Conservation (phyloP, 2,113 vertebrate species). For the Craseonycteris thonglongyai region DNA sequence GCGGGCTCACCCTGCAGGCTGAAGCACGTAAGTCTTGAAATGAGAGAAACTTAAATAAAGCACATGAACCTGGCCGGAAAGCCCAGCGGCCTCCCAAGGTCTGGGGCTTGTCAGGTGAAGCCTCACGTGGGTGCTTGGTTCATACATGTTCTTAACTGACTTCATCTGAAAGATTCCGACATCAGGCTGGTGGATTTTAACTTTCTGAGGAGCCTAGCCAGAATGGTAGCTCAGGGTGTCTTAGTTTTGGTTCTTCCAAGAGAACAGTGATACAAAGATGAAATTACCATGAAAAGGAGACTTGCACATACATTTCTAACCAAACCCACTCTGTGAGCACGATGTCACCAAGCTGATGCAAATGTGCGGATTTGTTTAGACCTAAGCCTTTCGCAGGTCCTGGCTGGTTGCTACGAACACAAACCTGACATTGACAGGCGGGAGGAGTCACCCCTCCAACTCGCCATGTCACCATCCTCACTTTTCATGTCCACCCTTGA, state of each 20-base stretch:
- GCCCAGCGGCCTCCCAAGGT: not conserved
- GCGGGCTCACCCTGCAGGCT: not conserved
- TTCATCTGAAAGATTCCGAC: not conserved
- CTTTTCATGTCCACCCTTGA: not conserved
- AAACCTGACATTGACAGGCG: not conserved
- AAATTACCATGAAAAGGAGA: not conserved
- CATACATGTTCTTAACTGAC: not conserved
- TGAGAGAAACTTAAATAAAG: not conserved
- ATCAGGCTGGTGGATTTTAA: not conserved
- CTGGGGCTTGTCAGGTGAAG: not conserved
- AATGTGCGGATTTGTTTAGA: not conserved
- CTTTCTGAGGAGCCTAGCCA: not conserved
- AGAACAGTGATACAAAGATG: not conserved
- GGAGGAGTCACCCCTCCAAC: not conserved
- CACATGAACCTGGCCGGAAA: not conserved
- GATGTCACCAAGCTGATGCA: not conserved
- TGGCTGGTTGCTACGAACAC: not conserved
- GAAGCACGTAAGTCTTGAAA: not conserved
- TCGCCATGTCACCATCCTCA: too few relatives aligned
- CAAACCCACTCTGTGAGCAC: fast-evolving
- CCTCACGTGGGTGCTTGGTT: not conserved
- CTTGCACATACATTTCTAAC: fast-evolving
- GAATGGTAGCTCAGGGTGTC: too few relatives aligned
- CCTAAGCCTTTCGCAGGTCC: not conserved
- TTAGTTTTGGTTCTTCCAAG: not conserved